A percentile compares a stretch with the other conserved stretches of the same genome.
These are phyloP conservation scores for Hipposideros larvatus DNA, from an alignment of 2,797 vertebrate genomes.

Conservation along the genomic window DNA sequence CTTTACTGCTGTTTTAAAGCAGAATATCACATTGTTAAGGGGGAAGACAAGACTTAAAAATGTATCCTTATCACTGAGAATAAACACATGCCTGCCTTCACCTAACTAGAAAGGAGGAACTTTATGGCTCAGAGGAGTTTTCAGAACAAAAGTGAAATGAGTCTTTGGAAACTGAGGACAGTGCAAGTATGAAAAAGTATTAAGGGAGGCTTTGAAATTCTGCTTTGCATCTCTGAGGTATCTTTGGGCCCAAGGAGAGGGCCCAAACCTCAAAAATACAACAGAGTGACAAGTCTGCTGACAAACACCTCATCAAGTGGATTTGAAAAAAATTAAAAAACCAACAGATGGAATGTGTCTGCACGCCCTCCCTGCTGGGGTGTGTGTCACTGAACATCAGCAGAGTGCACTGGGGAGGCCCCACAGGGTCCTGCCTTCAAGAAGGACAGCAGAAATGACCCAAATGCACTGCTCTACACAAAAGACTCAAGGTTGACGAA, in stretches of 20 bases:
- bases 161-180: background rate
- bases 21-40: background rate
- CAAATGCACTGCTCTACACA: background rate
- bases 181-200: background rate
- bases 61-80: background rate
- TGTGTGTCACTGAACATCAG: slow-evolving; percentile 46
- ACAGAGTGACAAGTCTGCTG: slow-evolving; percentile 63
- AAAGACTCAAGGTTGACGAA: slow-evolving; percentile 58
- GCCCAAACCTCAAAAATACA: slow-evolving; percentile 25
- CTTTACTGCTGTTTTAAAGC: slow-evolving; percentile 7
- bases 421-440: background rate
- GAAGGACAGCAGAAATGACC: slow-evolving; percentile 28
- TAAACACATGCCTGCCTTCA: slow-evolving; percentile 5
- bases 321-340: slow-evolving; percentile 54
- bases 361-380: slow-evolving; percentile 14
- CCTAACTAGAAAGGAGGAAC: background rate
- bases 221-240: background rate
- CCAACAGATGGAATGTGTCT: slow-evolving; percentile 65
- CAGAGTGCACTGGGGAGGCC: background rate
- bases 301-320: slow-evolving; percentile 57
- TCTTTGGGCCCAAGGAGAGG: background rate
- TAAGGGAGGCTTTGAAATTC: background rate
- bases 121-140: slow-evolving; percentile 11
- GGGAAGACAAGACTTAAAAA: background rate
- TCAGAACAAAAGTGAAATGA: slow-evolving; percentile 19